Conservation (phyloP, 2,113 vertebrate genomes). For the Noctilio leporinus region DNA sequence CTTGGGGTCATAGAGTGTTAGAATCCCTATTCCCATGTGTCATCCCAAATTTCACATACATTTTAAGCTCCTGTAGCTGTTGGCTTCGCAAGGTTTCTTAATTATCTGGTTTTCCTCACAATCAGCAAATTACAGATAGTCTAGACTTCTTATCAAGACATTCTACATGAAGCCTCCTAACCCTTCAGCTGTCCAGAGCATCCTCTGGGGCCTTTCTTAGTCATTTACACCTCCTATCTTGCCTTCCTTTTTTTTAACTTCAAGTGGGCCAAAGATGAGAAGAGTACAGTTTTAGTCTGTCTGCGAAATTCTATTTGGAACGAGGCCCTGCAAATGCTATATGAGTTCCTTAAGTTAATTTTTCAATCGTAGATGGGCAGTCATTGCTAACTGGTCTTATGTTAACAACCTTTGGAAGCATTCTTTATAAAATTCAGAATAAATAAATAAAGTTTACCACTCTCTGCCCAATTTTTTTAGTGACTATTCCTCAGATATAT, state of each 20-base stretch:
- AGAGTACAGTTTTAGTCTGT: neutral
- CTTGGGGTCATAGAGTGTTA: neutral
- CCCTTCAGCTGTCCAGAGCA: neutral
- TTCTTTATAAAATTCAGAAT: neutral
- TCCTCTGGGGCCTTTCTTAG: neutral
- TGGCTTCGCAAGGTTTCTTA: neutral
- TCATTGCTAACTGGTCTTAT: neutral
- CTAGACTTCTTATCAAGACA: conserved; percentile 43
- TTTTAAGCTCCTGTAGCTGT: neutral
- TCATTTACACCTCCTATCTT: conserved; percentile 52
- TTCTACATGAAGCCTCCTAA: neutral
- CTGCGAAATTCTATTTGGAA: neutral
- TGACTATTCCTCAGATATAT: neutral
- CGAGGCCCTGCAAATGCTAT: neutral
- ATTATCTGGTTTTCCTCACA: conserved; percentile 55
- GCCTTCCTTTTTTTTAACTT: neutral
- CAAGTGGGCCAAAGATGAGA: neutral
- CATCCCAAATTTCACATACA: neutral
- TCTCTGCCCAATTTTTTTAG: neutral
- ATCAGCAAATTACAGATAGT: conserved; percentile 49
- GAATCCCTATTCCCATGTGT: neutral
- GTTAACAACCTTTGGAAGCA: neutral
- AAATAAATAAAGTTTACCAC: neutral
- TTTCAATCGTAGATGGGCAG: neutral
- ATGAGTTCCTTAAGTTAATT: neutral